These are phyloP conservation scores for Alloplasta piceator DNA, from an alignment of 2,888 invertebrate species.

Conservation along the genomic window DNA sequence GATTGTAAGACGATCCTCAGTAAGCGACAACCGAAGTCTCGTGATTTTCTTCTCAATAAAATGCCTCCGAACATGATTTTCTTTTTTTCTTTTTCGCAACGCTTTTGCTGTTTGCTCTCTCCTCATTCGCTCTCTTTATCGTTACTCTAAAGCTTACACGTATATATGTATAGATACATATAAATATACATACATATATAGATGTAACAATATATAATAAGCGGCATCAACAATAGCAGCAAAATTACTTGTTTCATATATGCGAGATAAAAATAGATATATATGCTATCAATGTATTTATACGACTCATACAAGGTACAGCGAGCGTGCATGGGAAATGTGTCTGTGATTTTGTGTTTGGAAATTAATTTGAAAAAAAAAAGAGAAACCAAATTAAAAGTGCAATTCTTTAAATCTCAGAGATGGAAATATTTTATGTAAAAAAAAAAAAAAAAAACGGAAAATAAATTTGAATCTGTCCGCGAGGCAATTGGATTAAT, in stretches of 20 bases:
- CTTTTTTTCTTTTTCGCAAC: conserved; percentile 52
- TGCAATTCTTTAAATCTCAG: conserved; percentile 5
- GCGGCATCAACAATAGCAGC: conserved; percentile 78
- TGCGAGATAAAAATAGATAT: conserved; percentile 66
- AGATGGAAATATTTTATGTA: not conserved
- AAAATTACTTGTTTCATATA: conserved; percentile 64
- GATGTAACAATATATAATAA: conserved; percentile 66
- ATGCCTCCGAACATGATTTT: conserved; percentile 81
- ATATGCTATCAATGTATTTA: conserved; percentile 68
- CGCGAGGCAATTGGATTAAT: not conserved
- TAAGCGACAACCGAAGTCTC: conserved; percentile 59
- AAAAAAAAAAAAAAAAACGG: not conserved
- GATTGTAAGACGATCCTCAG: conserved; percentile 73
- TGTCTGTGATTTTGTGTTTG: conserved; percentile 63
- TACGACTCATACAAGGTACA: conserved; percentile 80
- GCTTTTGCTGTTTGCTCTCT: conserved; percentile 25
- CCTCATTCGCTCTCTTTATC: conserved; percentile 29
- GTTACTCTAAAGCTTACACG: conserved; percentile 78
- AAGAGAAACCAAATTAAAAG: not conserved
- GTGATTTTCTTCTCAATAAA: conserved; percentile 81
- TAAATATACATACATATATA: not conserved
- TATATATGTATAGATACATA: conserved; percentile 65
- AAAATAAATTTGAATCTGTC: conserved; percentile 37
- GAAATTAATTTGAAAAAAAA: not conserved
- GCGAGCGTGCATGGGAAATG: conserved; percentile 81